These are phyloP conservation scores for Propithecus deckenii DNA, from an alignment of 2,797 vertebrate genomes.

Conservation along the genomic window DNA sequence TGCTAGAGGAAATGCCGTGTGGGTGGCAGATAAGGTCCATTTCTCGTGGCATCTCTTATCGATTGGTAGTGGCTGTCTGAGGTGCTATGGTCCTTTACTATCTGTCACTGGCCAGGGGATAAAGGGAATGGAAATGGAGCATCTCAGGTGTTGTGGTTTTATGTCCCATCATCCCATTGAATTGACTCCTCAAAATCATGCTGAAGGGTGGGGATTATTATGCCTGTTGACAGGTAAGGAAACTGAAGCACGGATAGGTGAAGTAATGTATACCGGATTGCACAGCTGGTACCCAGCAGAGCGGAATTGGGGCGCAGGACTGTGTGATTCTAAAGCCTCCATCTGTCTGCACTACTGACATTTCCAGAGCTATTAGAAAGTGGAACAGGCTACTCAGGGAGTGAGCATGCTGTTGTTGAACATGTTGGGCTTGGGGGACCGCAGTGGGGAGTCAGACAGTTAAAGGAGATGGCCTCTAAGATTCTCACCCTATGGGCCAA, in stretches of 20 bases:
- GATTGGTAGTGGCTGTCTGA: background rate
- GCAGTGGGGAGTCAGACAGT: background rate
- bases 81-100: background rate
- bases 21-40: background rate
- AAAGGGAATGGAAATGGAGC: background rate
- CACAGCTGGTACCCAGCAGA: background rate
- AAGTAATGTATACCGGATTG: background rate
- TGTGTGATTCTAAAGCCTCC: background rate
- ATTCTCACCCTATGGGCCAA: background rate
- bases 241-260: background rate
- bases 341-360: background rate
- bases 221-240: background rate
- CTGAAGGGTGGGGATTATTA: background rate
- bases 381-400: background rate
- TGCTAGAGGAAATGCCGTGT: background rate
- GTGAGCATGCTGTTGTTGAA: background rate
- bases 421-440: rapidly evolving
- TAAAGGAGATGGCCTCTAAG: background rate
- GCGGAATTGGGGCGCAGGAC: background rate
- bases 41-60: background rate
- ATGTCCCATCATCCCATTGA: background rate
- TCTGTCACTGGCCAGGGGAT: background rate
- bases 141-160: background rate
- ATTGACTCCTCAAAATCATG: background rate
- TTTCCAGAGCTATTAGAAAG: background rate